Base-by-base conservation (phyloP, 2,888 invertebrate species). In the Dascillus cervinus region DNA sequence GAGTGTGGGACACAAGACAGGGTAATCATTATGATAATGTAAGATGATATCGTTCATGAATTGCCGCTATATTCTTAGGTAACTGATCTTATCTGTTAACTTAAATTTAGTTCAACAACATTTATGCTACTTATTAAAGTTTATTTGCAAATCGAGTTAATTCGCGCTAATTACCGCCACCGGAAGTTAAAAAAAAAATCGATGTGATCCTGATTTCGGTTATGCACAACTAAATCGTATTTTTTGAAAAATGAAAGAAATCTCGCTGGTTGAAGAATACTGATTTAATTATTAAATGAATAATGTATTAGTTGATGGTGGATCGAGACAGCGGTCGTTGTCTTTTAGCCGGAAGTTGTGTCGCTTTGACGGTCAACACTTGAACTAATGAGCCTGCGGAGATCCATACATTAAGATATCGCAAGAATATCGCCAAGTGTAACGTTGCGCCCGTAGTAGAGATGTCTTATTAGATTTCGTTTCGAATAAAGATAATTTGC, bases 291-390 rank as follows among this genome's bases (percentile, higher is more conserved):
- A 47, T 46, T 35, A 47, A 46, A 49, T 49, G 49, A 49, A 49
- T 49, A 47, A 49, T 46, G 41, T 43, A 44, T 44, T 43, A 43
- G 41, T 32, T 39, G 43, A 36, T 38, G 46, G 47, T 40, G 41
- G 43, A 44, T 34, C 43, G 42, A 42, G 42, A 47, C 46, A 44
- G 43, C 52, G 55, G 55, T 53, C 55, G 53, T 54, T 54, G 53
- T 55, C 53, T 53, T 47, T 46, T 37, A 46, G 46, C 53, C 49
- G 55, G 55, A 55, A 55, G 50, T 44, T 41, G 47, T 51, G 53
- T 50, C 52, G 49, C 50, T 52, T 52, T 52, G 53, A 49, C 51
- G 55, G 50, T 46, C 50, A 55, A 48, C 48, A 50, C 52, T 52
- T 44, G 52, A 53, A 52, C 55, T 55, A 55, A 55, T 53, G 52